These are phyloP conservation scores for Taxidea taxus DNA, from an alignment of 2,113 vertebrate genomes.

Conservation along the genomic window DNA sequence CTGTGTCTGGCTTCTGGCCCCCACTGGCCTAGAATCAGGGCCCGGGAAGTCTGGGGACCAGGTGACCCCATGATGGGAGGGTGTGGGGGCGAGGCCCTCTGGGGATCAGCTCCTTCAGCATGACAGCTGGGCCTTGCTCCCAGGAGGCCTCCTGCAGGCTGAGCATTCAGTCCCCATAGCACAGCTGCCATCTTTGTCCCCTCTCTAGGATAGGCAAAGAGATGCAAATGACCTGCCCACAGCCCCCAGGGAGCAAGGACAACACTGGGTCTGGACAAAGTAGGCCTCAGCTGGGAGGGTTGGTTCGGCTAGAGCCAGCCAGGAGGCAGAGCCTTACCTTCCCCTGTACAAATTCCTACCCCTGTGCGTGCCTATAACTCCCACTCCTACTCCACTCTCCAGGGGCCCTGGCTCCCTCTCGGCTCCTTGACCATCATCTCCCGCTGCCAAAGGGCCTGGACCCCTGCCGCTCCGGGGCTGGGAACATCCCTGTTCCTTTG, in stretches of 20 bases:
- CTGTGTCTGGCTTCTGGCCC: background rate
- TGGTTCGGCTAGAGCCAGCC: fast-evolving
- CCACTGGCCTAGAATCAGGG: background rate
- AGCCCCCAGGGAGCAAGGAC: background rate
- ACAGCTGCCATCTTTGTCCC: background rate
- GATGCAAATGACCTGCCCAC: fast-evolving
- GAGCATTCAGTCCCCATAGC: background rate
- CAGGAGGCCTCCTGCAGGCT: background rate
- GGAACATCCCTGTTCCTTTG: background rate
- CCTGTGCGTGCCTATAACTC: fast-evolving
- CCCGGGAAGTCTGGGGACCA: background rate
- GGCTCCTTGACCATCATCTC: no score
- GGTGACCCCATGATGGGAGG: background rate
- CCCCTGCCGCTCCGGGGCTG: background rate
- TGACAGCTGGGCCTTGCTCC: background rate
- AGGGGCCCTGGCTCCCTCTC: background rate
- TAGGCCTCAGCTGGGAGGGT: no score
- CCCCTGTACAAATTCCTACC: background rate
- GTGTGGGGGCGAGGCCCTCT: background rate
- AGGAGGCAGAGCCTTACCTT: background rate
- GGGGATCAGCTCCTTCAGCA: no score
- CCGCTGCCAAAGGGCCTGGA: background rate
- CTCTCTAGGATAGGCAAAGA: background rate
- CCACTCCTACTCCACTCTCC: no score
- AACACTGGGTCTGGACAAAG: background rate